Percentiles rank a stretch among this genome's conserved stretches.
These are phyloP conservation scores for Calonectris borealis DNA, from an alignment of 2,113 vertebrate genomes.

Conservation along the genomic window DNA sequence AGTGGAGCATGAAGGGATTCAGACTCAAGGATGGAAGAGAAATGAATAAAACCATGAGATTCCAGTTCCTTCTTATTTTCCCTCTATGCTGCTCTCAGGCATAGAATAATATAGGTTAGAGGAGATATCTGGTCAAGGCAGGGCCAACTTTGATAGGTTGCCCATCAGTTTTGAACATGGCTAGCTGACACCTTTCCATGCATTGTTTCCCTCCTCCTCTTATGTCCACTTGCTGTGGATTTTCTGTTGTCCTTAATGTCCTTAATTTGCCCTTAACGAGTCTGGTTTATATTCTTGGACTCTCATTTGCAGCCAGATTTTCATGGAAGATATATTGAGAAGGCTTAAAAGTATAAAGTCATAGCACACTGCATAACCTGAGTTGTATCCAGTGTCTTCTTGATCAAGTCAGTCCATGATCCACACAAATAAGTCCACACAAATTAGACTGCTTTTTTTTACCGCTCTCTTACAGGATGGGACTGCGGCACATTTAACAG, in stretches of 20 bases:
- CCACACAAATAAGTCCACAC: not conserved
- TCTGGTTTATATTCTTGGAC: not conserved
- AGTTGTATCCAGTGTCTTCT: not conserved
- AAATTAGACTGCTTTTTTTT: not conserved
- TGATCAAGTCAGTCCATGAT: not conserved
- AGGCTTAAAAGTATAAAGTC: not conserved
- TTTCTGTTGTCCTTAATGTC: not conserved
- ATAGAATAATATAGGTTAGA: not conserved
- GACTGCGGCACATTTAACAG: conserved; percentile 55
- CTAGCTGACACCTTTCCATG: not conserved
- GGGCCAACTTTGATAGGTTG: not conserved
- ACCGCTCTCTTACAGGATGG: conserved; percentile 35
- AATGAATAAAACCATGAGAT: not conserved
- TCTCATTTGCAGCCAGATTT: not conserved
- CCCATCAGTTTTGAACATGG: not conserved
- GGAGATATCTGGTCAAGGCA: not conserved
- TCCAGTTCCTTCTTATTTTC: not conserved
- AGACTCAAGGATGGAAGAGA: not conserved
- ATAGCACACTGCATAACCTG: not conserved
- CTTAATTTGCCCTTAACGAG: not conserved
- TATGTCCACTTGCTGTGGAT: not conserved
- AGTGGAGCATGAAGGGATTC: not conserved
- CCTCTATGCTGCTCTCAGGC: not conserved
- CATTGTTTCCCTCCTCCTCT: not conserved
- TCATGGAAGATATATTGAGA: not conserved